Base-by-base conservation (phyloP, 2,888 invertebrate genomes). In the Carcina quercana region DNA sequence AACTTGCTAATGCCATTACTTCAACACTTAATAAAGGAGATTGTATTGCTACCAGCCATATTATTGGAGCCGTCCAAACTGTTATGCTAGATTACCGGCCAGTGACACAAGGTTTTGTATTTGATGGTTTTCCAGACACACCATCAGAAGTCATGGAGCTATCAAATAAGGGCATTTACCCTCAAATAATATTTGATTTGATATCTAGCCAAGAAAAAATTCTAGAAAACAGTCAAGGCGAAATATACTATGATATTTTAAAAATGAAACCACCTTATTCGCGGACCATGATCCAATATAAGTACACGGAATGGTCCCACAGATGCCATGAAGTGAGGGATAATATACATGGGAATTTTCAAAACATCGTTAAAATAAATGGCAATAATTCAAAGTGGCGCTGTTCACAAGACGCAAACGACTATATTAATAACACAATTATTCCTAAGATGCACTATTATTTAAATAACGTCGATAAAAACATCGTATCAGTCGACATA, bases 81-180 rank as follows among this genome's bases (percentile, higher is more conserved):
- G 65, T 75, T 20, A 59, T 75, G 20, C 73, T 85, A 28, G 85
- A 87, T 58, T 65, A 75, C 30, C 71, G 71, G 30, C 65, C 73
- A 6, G 48, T 68, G 2, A 82, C 86, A 2, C 83, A 86, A 46
- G 90, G 90, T n/a, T 78, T 84, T 50, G 59, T 91, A 8, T 72
- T 88, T 32, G 90, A 90, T 52, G 90, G 89, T 1, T 87, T 89
- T 58, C 89, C 89, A 3, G 68, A 74, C 33, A 67, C 64, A 13
- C 62, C 79, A n/a, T 51, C 67, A 25, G 86, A 88, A 57, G 72
- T 84, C 7, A 65, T 70, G 42, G 70, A 82, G 44, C 56, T 89
- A 12, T 62, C 68, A 3, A 73, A 70, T 43, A 37, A 74, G 13
- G 86, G 86, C 15, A 50, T 89, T n/a, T 80, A 86, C 35, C 89